Evolutionary conservation across 37 sponge, comb jelly and placozoan species (phyloP), one percentile per base, ranked within the genome.

Genomic region (Eunapius fragilis): DNA sequence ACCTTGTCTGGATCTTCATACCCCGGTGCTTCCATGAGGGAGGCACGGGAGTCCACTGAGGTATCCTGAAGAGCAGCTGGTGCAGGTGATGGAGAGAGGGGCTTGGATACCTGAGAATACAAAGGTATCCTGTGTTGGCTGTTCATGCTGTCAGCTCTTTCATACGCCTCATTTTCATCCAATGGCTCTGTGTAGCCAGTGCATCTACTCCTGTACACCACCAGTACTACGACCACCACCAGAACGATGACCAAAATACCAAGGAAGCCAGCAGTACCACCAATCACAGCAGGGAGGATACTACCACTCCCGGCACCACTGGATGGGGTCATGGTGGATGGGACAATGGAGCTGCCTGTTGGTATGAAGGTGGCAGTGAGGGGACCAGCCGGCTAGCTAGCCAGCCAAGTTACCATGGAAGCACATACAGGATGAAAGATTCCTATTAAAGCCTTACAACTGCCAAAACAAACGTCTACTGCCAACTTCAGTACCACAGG

Each of bases 191-290:
- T 0, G 9, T 30, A 27, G 0, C 27, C 67, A 25, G 30, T 10
- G 14, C 49, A 33, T 48, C 38, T 71, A n/a, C 73, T 69, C 68
- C 69, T 82, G 13, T 31, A 74, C 2, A 75, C 26, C 12, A 83
- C 47, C 23, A 91, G 31, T 9, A 91, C 26, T 23, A 90, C 85
- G 12, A 91, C 31, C 12, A 91, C 22, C 24, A 91, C 38, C 37
- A 91, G 69, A 13, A 91, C 58, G 4, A 86, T 10, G 3, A 91
- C 91, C 28, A 86, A 72, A 31, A 91, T 4, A 23, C 83, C 91
- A 9, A 91, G 79, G 25, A 86, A 75, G 12, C 79, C 91, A 32
- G 91, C 91, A 47, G 86, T 77, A 25, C 73, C 87, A 27, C 82
- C 91, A 28, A 88, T 88, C 58, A 91, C 70, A 28, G 77, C 30